These are phyloP conservation scores for Trachops cirrhosus DNA, from an alignment of 2,797 vertebrate species.

Conservation along the genomic window DNA sequence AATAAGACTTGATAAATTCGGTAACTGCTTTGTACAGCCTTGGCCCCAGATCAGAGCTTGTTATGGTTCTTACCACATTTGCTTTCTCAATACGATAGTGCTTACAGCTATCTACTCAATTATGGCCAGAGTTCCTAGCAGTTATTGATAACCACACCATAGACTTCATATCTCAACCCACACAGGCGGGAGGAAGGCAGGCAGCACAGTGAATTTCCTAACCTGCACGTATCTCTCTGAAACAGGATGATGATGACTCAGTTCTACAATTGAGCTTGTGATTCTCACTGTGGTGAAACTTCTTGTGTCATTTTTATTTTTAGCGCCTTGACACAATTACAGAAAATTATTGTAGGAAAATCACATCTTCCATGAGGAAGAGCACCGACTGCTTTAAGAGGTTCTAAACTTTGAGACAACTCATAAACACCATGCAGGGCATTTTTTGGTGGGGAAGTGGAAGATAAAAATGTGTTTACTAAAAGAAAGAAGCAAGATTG, in stretches of 20 bases:
- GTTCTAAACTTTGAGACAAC: constrained; percentile 1
- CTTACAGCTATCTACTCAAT: constrained; percentile 76
- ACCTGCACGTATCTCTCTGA: constrained; percentile 65
- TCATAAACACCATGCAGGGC: neutral
- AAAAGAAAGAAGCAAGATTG: neutral
- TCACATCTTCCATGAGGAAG: constrained; percentile 55
- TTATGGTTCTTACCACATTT: constrained; percentile 73
- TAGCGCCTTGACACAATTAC: constrained; percentile 66
- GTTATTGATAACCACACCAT: constrained; percentile 80
- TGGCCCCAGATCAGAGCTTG: constrained; percentile 61
- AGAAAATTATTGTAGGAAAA: constrained; percentile 69
- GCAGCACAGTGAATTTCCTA: constrained; percentile 70
- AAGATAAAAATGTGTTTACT: constrained; percentile 38
- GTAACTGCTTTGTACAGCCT: constrained; percentile 50
- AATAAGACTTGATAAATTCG: constrained; percentile 76
- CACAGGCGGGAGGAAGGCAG: constrained; percentile 64
- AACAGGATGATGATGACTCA: constrained; percentile 61
- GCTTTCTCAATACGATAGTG: constrained; percentile 70
- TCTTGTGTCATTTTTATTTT: constrained; percentile 75
- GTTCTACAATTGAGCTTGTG: constrained; percentile 65
- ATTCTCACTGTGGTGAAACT: constrained; percentile 66
- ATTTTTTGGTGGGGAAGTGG: neutral
- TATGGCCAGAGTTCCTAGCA: constrained; percentile 73
- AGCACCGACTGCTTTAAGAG: constrained; percentile 41
- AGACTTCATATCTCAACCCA: constrained; percentile 69